These are phyloP conservation scores for Lerista edwardsae DNA, from an alignment of 2,797 vertebrate genomes.

Conservation along the genomic window DNA sequence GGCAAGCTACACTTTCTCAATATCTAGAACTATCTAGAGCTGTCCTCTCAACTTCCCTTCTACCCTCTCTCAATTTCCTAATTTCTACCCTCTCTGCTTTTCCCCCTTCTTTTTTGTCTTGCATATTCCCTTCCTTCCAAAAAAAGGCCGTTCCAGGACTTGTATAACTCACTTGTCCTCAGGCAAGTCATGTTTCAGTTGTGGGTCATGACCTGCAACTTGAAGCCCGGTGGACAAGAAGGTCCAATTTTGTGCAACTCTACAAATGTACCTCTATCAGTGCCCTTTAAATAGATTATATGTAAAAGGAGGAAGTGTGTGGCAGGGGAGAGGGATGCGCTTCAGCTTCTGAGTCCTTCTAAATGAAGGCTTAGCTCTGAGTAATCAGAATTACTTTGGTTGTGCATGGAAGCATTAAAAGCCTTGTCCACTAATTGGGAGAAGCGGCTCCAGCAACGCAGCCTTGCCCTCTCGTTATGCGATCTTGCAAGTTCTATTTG, in stretches of 20 bases:
- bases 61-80: too few relatives aligned
- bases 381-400: slow-evolving; percentile 93
- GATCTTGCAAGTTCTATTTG: slow-evolving; percentile 83
- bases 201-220: background rate
- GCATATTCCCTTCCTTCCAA: background rate
- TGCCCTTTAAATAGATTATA: slow-evolving; percentile 80
- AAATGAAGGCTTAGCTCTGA: slow-evolving; percentile 88
- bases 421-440: slow-evolving; percentile 95
- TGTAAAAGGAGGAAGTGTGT: slow-evolving; percentile 47
- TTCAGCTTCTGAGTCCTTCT: slow-evolving; percentile 80
- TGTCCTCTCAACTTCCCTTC: background rate
- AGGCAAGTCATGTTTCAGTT: background rate
- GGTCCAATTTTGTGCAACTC: background rate
- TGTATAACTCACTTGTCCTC: background rate
- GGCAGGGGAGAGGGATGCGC: slow-evolving; percentile 47
- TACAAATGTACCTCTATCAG: slow-evolving; percentile 73
- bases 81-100: background rate
- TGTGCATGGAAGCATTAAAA: slow-evolving; percentile 91
- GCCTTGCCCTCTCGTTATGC: slow-evolving; percentile 90
- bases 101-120: too few relatives aligned
- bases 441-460: slow-evolving; percentile 78
- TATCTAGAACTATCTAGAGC: too few relatives aligned
- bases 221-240: background rate
- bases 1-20: background rate
- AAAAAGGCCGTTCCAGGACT: background rate